Percentiles rank a stretch among this genome's conserved stretches.
Evolutionary conservation across 2,113 vertebrate species (phyloP).

Genomic region (Motacilla alba): DNA sequence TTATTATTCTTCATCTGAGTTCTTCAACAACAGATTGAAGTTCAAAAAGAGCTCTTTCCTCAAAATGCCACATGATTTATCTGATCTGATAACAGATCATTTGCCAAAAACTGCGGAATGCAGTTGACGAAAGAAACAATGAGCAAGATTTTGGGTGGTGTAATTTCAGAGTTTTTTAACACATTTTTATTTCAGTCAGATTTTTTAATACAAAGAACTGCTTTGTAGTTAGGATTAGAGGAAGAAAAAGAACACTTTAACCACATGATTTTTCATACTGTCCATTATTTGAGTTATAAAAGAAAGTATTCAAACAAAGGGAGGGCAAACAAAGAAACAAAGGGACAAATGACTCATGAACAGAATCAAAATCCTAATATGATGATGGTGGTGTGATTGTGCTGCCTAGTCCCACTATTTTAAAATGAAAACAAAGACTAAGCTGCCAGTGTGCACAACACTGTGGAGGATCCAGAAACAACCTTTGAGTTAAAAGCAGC

Average conservation of each 20-base stretch:
- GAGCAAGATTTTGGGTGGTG: not conserved
- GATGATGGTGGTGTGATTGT: not conserved
- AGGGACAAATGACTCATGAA: not conserved
- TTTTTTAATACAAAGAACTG: not conserved
- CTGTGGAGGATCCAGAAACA: not conserved
- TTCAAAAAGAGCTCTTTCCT: constrained; percentile 8
- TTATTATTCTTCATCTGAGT: not conserved
- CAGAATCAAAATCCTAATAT: not conserved
- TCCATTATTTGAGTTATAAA: not conserved
- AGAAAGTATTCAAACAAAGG: not conserved
- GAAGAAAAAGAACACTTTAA: not conserved
- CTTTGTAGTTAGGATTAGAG: not conserved
- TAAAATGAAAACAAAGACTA: not conserved
- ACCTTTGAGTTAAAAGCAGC: not conserved
- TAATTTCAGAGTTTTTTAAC: not conserved
- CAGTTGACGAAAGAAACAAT: not conserved
- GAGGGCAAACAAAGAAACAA: not conserved
- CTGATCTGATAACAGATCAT: not conserved
- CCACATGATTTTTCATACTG: not conserved
- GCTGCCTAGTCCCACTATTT: not conserved
- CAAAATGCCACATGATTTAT: not conserved
- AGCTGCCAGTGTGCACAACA: not conserved
- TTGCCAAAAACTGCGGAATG: not conserved
- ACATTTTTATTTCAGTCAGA: not conserved
- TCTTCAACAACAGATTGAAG: not conserved